Evolutionary conservation across 2,888 invertebrate species (phyloP).

Genomic region (Podabrus alpinus): DNA sequence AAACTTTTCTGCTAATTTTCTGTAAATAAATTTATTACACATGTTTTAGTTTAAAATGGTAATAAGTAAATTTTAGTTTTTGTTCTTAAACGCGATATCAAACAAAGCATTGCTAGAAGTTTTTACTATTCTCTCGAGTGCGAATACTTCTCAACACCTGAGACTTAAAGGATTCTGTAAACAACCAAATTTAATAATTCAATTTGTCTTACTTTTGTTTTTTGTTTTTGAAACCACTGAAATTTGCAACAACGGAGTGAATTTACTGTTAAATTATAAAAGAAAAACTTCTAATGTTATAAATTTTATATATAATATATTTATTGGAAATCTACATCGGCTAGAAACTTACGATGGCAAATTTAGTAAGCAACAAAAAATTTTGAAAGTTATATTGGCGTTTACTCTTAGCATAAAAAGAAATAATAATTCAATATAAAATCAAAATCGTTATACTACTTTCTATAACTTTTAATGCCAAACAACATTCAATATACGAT

Average conservation of each 20-base stretch:
- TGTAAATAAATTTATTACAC: neutral
- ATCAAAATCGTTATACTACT: neutral
- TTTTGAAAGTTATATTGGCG: neutral
- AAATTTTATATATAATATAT: neutral
- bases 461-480: neutral
- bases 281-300: neutral
- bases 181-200: slow-evolving; percentile 2
- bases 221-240: neutral
- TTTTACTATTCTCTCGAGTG: neutral
- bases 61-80: neutral
- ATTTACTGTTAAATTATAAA: neutral
- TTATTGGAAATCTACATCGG: neutral
- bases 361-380: neutral
- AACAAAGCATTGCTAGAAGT: neutral
- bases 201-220: slow-evolving; percentile 1
- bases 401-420: neutral
- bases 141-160: slow-evolving; percentile 1
- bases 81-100: neutral
- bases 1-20: neutral
- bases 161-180: neutral
- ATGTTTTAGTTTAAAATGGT: neutral
- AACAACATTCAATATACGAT: neutral
- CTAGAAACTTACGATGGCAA: neutral
- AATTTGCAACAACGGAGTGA: neutral
- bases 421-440: neutral